Percentiles rank a stretch among this genome's conserved stretches.
Conservation (phyloP, 2,113 vertebrate species). For the Lanius ludovicianus region DNA sequence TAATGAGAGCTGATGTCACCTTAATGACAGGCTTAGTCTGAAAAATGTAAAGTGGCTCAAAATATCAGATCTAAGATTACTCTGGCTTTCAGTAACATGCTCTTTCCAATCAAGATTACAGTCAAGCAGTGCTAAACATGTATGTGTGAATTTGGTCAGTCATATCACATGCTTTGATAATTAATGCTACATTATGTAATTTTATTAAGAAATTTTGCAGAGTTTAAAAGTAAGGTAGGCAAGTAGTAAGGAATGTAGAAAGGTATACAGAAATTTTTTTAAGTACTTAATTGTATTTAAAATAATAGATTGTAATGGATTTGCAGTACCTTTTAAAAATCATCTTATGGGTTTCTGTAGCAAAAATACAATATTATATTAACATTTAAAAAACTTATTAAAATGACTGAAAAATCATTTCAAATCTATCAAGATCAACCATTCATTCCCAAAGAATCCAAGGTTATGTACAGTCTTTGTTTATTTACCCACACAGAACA, state of each 20-base stretch:
- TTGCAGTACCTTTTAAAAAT: not conserved
- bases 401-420: not conserved
- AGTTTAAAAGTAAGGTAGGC: not conserved
- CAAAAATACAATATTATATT: not conserved
- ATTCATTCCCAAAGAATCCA: not conserved
- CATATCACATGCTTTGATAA: not conserved
- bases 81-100: not conserved
- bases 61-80: constrained; percentile 13
- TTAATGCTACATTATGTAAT: not conserved
- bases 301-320: not conserved
- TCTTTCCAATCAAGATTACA: not conserved
- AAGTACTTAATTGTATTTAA: not conserved
- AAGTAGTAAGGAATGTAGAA: not conserved
- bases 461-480: not conserved
- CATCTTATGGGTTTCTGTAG: not conserved
- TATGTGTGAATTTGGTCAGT: not conserved
- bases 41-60: constrained; percentile 12
- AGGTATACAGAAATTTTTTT: not conserved
- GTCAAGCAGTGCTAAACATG: not conserved
- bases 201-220: not conserved
- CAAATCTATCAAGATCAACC: not conserved
- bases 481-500: not conserved
- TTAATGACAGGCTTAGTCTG: not conserved
- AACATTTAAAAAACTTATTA: not conserved
- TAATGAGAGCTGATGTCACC: constrained; percentile 8